Evolutionary conservation across 2,797 vertebrate genomes (phyloP).

Genomic region (Darevskia mixta): DNA sequence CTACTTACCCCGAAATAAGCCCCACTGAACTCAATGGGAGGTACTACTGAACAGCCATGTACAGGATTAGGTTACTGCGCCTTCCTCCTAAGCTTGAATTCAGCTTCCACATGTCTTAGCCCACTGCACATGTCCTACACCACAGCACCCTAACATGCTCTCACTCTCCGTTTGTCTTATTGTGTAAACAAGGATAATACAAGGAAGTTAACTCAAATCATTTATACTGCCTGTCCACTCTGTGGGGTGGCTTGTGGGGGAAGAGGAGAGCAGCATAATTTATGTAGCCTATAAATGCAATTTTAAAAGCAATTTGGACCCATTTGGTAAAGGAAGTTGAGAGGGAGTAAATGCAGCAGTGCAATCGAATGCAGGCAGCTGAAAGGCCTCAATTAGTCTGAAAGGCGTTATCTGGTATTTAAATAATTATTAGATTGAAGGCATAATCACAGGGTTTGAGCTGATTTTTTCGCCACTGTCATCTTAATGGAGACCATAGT

Average conservation of each 20-base stretch:
- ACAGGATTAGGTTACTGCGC: no score
- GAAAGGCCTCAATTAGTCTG: conserved; percentile 85
- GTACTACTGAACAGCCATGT: no score
- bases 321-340: conserved; percentile 74
- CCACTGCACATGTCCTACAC: background rate
- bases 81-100: background rate
- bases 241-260: background rate
- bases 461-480: conserved; percentile 81
- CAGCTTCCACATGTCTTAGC: background rate
- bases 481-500: conserved; percentile 84
- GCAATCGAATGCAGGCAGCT: conserved; percentile 71
- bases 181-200: conserved; percentile 10
- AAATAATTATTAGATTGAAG: conserved; percentile 88
- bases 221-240: conserved; percentile 48
- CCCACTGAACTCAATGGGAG: no score
- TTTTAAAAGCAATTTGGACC: conserved; percentile 72
- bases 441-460: conserved; percentile 85
- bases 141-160: background rate
- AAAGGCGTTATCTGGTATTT: conserved; percentile 87
- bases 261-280: background rate
- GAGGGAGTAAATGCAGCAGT: conserved; percentile 64
- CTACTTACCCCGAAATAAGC: no score
- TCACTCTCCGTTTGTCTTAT: background rate
- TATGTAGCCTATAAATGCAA: conserved; percentile 47
- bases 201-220: conserved; percentile 31